phyloP scores from a whole-genome alignment of 1,140 invertebrate genomes.

The Euborellia annulipes region DNA sequence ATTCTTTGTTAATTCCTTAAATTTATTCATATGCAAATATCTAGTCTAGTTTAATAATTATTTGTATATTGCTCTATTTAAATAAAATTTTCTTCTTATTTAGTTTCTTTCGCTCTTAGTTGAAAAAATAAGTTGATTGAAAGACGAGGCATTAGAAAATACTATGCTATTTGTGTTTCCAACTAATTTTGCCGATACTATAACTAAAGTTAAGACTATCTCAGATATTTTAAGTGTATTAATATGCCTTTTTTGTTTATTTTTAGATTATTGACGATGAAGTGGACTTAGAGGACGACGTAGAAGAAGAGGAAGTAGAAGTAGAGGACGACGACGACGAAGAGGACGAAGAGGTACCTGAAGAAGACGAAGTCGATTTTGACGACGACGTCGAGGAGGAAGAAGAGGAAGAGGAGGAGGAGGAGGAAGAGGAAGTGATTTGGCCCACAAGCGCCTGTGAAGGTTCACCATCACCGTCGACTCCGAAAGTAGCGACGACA shows the following conservation, averaged over 20 bases:
- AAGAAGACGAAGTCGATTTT: constrained; percentile 18
- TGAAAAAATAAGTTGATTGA: no score
- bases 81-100: no score
- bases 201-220: no score
- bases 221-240: no score
- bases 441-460: constrained; percentile 2
- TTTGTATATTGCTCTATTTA: no score
- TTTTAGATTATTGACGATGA: constrained; percentile 13
- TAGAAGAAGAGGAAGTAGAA: neutral
- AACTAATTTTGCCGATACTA: no score
- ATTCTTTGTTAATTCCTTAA: no score
- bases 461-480: constrained; percentile 13
- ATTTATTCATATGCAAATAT: no score
- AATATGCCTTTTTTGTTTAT: constrained; percentile 8
- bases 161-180: no score
- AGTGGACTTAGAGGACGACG: constrained; percentile 19
- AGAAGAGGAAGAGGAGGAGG: constrained; percentile 21
- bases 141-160: no score
- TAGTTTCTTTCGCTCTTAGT: no score
- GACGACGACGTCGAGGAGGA: constrained; percentile 12
- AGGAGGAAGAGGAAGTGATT: constrained; percentile 14
- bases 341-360: constrained; percentile 17
- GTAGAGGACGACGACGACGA: constrained; percentile 11
- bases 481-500: constrained; percentile 10
- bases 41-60: no score